Conservation (phyloP, 1,140 invertebrate species). For the Eciton burchellii region DNA sequence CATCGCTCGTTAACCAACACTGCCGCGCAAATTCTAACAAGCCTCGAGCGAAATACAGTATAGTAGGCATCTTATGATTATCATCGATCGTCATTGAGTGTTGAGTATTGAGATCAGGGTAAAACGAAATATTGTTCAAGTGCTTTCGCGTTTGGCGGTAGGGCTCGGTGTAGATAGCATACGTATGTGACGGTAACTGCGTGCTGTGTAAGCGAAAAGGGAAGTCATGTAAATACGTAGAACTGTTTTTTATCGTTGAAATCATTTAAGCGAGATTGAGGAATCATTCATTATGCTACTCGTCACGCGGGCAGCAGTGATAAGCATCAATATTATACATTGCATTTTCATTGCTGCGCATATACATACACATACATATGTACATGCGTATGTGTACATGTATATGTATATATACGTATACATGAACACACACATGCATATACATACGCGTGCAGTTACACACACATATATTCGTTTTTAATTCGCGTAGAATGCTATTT, state of each 20-base stretch:
- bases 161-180: constrained; percentile 50
- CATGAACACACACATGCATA: constrained; percentile 64
- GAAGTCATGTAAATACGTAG: constrained; percentile 71
- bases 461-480: constrained; percentile 72
- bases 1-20: constrained; percentile 70
- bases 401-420: constrained; percentile 61
- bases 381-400: constrained; percentile 49
- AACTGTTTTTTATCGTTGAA: constrained; percentile 73
- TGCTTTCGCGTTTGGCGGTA: constrained; percentile 42
- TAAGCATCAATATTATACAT: constrained; percentile 57
- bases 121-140: constrained; percentile 45
- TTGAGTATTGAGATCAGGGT: constrained; percentile 22
- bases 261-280: constrained; percentile 63
- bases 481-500: constrained; percentile 68
- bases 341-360: constrained; percentile 51
- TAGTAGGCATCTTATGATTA: constrained; percentile 61
- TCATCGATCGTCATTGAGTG: constrained; percentile 67
- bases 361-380: constrained; percentile 64
- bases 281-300: constrained; percentile 70
- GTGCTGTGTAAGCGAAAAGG: constrained; percentile 48
- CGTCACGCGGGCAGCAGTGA: constrained; percentile 70
- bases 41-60: constrained; percentile 53
- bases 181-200: constrained; percentile 41
- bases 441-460: constrained; percentile 69
- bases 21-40: constrained; percentile 72